These are phyloP conservation scores for Daubentonia madagascariensis DNA, from an alignment of 2,113 vertebrate genomes.

Conservation along the genomic window DNA sequence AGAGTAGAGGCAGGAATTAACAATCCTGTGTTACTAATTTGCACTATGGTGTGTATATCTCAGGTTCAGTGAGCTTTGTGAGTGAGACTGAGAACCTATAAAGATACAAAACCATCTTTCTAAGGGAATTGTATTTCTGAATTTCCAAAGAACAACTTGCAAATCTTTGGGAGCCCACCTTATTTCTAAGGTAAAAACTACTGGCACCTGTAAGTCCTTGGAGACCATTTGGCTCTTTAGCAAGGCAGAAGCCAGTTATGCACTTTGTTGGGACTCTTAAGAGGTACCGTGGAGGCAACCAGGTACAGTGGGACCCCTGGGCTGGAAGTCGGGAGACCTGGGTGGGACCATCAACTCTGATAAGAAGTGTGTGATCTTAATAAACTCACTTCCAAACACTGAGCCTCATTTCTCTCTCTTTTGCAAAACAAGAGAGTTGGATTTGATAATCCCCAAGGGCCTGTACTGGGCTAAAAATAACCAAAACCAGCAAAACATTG, in stretches of 20 bases:
- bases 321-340: neutral
- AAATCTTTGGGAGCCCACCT: neutral
- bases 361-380: neutral
- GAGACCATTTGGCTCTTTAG: neutral
- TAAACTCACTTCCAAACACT: neutral
- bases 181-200: neutral
- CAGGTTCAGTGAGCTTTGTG: neutral
- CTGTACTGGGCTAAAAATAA: slow-evolving; percentile 59
- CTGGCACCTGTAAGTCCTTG: neutral
- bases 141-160: neutral
- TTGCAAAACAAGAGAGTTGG: slow-evolving; percentile 45
- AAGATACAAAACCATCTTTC: neutral
- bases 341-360: neutral
- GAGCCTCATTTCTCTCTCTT: neutral
- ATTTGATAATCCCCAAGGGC: slow-evolving; percentile 14
- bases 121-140: neutral
- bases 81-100: neutral
- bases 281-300: neutral
- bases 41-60: neutral
- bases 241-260: neutral
- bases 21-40: accelerated
- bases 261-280: neutral
- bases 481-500: neutral
- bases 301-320: neutral
- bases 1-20: neutral